These are phyloP conservation scores for Scrobipalpa costella DNA, from an alignment of 2,888 invertebrate species.

Conservation along the genomic window DNA sequence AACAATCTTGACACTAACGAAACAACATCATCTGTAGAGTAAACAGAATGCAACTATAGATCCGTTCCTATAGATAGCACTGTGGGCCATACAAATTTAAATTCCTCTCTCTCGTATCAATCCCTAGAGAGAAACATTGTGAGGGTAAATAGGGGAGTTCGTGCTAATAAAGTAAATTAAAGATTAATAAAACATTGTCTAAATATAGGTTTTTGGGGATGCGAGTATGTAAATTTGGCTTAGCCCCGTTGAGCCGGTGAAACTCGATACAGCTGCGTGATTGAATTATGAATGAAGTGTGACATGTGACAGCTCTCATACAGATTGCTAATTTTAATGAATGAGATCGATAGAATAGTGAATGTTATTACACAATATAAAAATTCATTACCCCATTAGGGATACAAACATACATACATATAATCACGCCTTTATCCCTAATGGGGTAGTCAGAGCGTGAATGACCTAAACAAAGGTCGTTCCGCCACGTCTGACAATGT, in stretches of 20 bases:
- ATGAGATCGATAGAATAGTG: background rate
- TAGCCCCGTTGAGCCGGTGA: conserved; percentile 41
- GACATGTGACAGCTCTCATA: conserved; percentile 36
- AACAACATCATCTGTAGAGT: conserved; percentile 1
- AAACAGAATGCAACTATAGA: conserved; percentile 14
- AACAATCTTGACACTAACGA: background rate
- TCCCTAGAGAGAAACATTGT: conserved; percentile 54
- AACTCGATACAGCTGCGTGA: conserved; percentile 56
- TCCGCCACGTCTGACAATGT: no score
- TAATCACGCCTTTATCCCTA: no score
- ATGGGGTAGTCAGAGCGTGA: no score
- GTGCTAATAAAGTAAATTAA: conserved; percentile 80
- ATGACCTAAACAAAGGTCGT: no score
- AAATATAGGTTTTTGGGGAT: conserved; percentile 70
- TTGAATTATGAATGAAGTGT: conserved; percentile 52
- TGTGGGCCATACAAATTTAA: conserved; percentile 77
- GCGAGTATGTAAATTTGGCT: conserved; percentile 64
- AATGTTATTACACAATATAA: background rate
- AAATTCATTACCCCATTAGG: no score
- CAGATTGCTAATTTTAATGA: conserved; percentile 18
- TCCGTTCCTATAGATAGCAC: conserved; percentile 32
- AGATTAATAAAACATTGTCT: conserved; percentile 80
- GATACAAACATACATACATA: no score
- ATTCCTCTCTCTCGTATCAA: conserved; percentile 71
- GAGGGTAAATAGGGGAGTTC: conserved; percentile 67